phyloP scores from a whole-genome alignment of 2,888 invertebrate genomes.

The Ectemnius lituratus region DNA sequence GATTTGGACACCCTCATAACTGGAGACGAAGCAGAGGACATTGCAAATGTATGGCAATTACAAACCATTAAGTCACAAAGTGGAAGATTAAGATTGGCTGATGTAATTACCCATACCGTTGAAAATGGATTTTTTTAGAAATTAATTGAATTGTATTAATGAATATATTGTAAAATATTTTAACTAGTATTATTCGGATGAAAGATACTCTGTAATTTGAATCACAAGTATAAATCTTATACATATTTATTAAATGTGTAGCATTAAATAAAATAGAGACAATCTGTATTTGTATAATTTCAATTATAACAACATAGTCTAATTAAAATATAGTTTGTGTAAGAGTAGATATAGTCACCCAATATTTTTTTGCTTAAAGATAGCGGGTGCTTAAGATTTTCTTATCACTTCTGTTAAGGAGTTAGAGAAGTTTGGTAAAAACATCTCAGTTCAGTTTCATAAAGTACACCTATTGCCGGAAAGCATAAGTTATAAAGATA shows the following conservation, averaged over 20 bases:
- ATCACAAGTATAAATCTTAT: slow-evolving; percentile 31
- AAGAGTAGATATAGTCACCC: slow-evolving; percentile 50
- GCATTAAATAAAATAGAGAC: slow-evolving; percentile 71
- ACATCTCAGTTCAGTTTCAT: slow-evolving; percentile 28
- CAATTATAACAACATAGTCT: slow-evolving; percentile 65
- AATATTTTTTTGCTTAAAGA: slow-evolving; percentile 37
- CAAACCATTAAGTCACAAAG: slow-evolving; percentile 81
- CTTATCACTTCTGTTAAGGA: slow-evolving; percentile 49
- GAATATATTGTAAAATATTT: not conserved
- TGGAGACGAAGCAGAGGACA: slow-evolving; percentile 80
- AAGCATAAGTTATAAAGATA: slow-evolving; percentile 44
- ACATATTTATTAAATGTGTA: slow-evolving; percentile 61
- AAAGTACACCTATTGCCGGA: slow-evolving; percentile 48
- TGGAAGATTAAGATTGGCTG: slow-evolving; percentile 82
- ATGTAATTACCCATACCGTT: slow-evolving; percentile 83
- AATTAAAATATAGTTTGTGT: slow-evolving; percentile 62
- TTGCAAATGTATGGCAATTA: slow-evolving; percentile 84
- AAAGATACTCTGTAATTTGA: not conserved
- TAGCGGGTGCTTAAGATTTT: slow-evolving; percentile 36
- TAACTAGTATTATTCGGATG: not conserved
- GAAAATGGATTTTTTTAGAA: slow-evolving; percentile 80
- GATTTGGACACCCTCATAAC: slow-evolving; percentile 80
- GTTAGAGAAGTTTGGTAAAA: slow-evolving; percentile 36
- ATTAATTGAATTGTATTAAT: not conserved
- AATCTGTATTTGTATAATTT: slow-evolving; percentile 68